Evolutionary conservation across 1,140 invertebrate genomes (phyloP), one percentile per base, ranked within the genome.

Genomic region (Stegodyphus dumicola): DNA sequence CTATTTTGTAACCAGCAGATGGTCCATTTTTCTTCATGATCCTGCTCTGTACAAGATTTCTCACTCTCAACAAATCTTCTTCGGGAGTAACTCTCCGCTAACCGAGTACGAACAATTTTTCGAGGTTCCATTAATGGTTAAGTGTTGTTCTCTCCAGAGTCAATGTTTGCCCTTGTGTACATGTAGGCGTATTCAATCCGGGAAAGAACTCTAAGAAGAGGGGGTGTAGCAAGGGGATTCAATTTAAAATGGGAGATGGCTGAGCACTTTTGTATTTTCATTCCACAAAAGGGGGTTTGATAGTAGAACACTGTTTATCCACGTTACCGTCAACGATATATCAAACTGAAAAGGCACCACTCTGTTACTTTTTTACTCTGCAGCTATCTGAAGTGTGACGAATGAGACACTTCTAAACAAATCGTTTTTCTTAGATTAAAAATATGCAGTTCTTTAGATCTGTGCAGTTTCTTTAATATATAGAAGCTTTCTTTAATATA

Each of bases 21-120:
- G 66, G 69, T 81, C 78, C 78, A 81, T 81, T 81, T 81, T 81
- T 81, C 78, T 81, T 81, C 78, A 81, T 81, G 78, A 81, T 81
- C 78, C 78, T n/a, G n/a, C 17, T 73, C 66, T 67, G 53, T 73
- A 81, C 78, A 81, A 81, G 78, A 73, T 65, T 81, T 56, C 70
- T 73, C 78, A 81, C 78, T 81, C 78, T 70, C 78, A 73, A 71
- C 69, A 73, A 73, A 78, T 78, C 77, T 78, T 78, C 64, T 69
- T 15, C 53, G 77, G 77, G 77, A 78, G 75, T 66, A 49, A 77
- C 56, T 77, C 64, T 33, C 17, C 33, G 18, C 78, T 48, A 60
- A 66, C 65, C 52, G n/a, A 18, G 60, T 17, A 52, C 76, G 67
- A 79, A 81, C 78, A 81, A 81, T 81, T 81, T 67, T 81, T 81